Evolutionary conservation across 2,888 invertebrate genomes (phyloP), one percentile per base, ranked within the genome.

Genomic region (Acleris emargana): DNA sequence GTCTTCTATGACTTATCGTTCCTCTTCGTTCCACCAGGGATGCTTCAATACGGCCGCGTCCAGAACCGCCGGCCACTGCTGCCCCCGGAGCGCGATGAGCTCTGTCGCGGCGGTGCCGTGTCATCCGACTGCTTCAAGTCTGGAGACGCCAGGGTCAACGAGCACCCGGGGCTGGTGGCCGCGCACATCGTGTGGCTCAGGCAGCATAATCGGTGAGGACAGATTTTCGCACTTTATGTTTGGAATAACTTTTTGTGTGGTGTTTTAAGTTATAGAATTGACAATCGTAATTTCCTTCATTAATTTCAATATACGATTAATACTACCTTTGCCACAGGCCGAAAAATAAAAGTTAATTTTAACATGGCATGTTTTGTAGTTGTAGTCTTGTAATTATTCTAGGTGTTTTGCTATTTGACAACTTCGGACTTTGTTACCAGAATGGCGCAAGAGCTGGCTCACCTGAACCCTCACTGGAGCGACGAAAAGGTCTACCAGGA

Each of bases 401-500:
- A n/a, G n/a, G n/a, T 38, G 38, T 28, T 9, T 28, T 9, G 25
- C 3, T 25, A 25, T 2, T 25, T 25, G 25, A 5, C 5, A 25
- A 25, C 5, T 5, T 5, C 25, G 16, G n/a, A 28, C n/a, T 28
- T 58, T 7, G 5, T 32, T 73, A 70, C 94, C 81, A 94, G 95
- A 68, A 93, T 98, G 73, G 96, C 97, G 1, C 93, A 94, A 71
- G 94, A 95, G 73, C 83, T 98, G 49, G 93, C 95, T 5, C 93
- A 94, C 54, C 78, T 97, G 49, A 98, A 98, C 88, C 94, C 95
- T 0, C 96, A 96, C 76, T 98, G 98, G 98, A 95, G 95, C 76
- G 98, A 98, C 78, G 97, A 98, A 79, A 95, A 96, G 79, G 90
- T 97, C 13, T 97, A 96, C 81, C 97, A 97, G 77, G 98, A 98